Percentiles rank a stretch among this genome's conserved stretches.
Conservation (phyloP, 2,797 vertebrate genomes). For the Zalophus californianus region DNA sequence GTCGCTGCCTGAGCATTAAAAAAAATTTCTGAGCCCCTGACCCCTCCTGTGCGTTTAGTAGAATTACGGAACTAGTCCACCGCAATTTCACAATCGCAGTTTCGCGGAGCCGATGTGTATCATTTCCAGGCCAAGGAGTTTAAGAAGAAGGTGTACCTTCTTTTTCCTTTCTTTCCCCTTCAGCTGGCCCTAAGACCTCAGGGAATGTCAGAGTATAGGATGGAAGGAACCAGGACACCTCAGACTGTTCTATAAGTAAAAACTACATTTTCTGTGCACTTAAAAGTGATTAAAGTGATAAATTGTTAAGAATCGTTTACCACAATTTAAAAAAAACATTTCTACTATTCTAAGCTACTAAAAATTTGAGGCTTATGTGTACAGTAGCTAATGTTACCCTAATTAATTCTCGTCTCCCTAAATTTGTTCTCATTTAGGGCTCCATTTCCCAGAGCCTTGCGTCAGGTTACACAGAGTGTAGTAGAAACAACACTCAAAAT, state of each 20-base stretch:
- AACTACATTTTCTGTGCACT: background rate
- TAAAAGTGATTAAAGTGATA: background rate
- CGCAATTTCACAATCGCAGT: background rate
- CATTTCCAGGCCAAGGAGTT: background rate
- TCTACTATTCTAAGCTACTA: background rate
- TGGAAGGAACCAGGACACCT: background rate
- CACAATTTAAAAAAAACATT: background rate
- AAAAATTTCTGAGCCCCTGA: background rate
- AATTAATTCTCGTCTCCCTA: background rate
- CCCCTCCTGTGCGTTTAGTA: background rate
- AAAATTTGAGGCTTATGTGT: background rate
- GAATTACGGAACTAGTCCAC: background rate
- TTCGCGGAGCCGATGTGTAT: background rate
- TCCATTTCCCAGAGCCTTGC: background rate
- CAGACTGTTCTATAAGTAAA: background rate
- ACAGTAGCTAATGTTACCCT: background rate
- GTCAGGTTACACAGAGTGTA: background rate
- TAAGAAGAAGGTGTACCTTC: background rate
- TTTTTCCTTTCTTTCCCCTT: background rate
- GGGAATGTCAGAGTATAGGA: background rate
- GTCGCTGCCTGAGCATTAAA: background rate
- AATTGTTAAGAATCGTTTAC: background rate
- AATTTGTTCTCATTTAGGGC: background rate
- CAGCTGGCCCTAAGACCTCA: background rate
- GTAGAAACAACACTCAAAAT: background rate